Evolutionary conservation across 2,797 vertebrate species (phyloP).

Genomic region (Phoxinus dragarum): DNA sequence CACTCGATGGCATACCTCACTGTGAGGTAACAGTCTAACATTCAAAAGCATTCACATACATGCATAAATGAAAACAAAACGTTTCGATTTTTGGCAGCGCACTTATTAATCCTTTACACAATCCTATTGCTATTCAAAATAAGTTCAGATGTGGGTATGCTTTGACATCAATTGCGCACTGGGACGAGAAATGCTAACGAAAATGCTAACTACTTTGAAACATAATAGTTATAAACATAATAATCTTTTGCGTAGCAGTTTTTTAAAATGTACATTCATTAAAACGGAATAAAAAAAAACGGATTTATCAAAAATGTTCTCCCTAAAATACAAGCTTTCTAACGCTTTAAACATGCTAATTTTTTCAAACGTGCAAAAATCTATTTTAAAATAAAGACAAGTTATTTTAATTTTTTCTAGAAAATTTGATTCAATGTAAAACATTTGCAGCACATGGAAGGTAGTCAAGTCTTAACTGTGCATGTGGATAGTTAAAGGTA

Average conservation of each 20-base stretch:
- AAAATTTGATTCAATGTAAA: conserved; percentile 3
- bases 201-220: background rate
- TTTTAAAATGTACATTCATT: conserved; percentile 33
- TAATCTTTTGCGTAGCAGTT: background rate
- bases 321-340: conserved; percentile 12
- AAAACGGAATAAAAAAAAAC: conserved; percentile 2
- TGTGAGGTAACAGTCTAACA: conserved; percentile 60
- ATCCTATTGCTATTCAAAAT: conserved; percentile 6
- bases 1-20: conserved; percentile 56
- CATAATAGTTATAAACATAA: conserved; percentile 15
- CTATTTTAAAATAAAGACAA: conserved; percentile 36
- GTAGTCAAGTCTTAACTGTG: background rate
- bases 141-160: conserved; percentile 29
- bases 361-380: conserved; percentile 41
- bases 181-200: conserved; percentile 6
- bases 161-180: conserved; percentile 1
- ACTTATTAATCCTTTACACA: conserved; percentile 1
- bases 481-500: background rate
- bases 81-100: background rate
- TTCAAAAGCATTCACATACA: conserved; percentile 51
- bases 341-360: conserved; percentile 40
- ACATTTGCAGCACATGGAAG: background rate
- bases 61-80: conserved; percentile 3
- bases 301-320: conserved; percentile 4
- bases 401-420: conserved; percentile 17